Conservation (phyloP, 2,888 invertebrate species). For the Leptinotarsa tumamoca region DNA sequence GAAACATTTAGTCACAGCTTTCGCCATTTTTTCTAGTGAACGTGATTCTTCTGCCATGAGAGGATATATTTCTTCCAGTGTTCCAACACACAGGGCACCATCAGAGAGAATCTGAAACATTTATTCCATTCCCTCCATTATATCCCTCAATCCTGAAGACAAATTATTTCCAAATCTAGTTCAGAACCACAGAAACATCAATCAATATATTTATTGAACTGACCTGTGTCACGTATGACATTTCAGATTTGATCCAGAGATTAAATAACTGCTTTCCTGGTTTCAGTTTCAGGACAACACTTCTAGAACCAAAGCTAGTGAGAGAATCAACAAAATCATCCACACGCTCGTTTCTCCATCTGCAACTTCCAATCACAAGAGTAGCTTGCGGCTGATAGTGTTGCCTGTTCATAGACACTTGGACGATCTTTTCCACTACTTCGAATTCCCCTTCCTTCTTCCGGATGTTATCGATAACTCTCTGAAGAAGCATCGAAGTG, state of each 20-base stretch:
- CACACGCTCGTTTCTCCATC: constrained; percentile 54
- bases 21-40: constrained; percentile 52
- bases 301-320: constrained; percentile 55
- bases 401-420: constrained; percentile 1
- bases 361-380: constrained; percentile 56
- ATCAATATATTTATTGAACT: not conserved
- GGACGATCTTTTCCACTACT: not conserved
- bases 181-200: too few species aligned
- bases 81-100: constrained; percentile 52
- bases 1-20: constrained; percentile 55
- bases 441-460: not conserved
- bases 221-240: constrained; percentile 54
- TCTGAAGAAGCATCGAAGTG: constrained; percentile 26
- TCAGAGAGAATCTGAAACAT: constrained; percentile 50
- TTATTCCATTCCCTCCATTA: too few species aligned
- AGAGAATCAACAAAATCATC: constrained; percentile 51
- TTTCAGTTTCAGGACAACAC: constrained; percentile 53
- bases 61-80: constrained; percentile 55
- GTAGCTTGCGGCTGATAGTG: constrained; percentile 46
- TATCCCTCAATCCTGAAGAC: not conserved
- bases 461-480: constrained; percentile 26
- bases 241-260: constrained; percentile 58
- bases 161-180: not conserved
- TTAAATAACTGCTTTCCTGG: constrained; percentile 50
- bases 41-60: constrained; percentile 57